phyloP scores from a whole-genome alignment of 1,140 invertebrate genomes.

The Andrena cerasifolii region DNA sequence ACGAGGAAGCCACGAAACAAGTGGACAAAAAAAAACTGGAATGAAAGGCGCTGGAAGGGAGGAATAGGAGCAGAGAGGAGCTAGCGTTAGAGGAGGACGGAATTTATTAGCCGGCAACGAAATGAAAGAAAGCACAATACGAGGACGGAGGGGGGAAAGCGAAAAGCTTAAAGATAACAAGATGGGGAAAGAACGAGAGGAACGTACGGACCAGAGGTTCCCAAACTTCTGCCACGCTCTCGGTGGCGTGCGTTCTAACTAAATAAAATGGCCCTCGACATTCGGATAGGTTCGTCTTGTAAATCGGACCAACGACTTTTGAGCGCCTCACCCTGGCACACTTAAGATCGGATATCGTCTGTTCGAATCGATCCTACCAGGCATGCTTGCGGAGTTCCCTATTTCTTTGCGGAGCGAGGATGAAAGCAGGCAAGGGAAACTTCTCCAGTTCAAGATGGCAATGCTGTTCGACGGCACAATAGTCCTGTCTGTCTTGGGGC shows the following conservation, averaged over 20 bases:
- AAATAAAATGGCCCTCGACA: too few relatives aligned
- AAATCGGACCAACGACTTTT: too few relatives aligned
- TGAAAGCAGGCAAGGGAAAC: too few relatives aligned
- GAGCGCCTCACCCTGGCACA: too few relatives aligned
- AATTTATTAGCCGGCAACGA: constrained; percentile 45
- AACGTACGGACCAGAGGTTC: constrained; percentile 23
- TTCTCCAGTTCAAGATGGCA: too few relatives aligned
- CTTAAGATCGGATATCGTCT: too few relatives aligned
- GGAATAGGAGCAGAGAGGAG: background rate
- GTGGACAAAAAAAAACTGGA: constrained; percentile 16
- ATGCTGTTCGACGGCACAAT: too few relatives aligned
- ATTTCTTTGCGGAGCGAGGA: too few relatives aligned
- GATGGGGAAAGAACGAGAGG: background rate
- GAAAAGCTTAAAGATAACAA: constrained; percentile 22
- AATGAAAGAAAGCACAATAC: constrained; percentile 37
- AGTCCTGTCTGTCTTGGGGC: too few relatives aligned
- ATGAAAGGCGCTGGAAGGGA: background rate
- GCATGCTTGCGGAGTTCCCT: too few relatives aligned
- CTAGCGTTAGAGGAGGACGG: background rate
- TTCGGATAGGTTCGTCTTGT: too few relatives aligned
- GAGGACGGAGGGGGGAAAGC: background rate
- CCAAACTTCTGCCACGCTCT: background rate
- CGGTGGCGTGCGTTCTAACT: background rate
- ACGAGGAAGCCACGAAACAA: background rate
- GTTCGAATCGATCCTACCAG: too few relatives aligned